Base-by-base conservation (phyloP, 2,797 vertebrate species). In the Salarias fasciatus region DNA sequence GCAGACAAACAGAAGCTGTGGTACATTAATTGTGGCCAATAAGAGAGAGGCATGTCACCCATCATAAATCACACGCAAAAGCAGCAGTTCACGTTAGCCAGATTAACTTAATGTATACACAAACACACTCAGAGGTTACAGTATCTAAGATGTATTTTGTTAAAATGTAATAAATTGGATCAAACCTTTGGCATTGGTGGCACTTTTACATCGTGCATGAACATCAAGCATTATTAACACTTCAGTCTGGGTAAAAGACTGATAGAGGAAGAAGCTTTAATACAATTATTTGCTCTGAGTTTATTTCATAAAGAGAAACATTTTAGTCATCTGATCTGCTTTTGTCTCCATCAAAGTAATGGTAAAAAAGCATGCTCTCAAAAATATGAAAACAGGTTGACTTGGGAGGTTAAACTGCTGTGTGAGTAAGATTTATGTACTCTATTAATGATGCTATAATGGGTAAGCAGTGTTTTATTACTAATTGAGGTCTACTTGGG, bases 41-140 rank as follows among this genome's bases (percentile, higher is more conserved):
- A 57, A 64, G 29, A 49, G 37, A 49, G 49, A 53, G 63, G 45
- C 72, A 71, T 72, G 64, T 57, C 70, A 79, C 69, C 72, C 50
- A 41, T 79, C 58, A 66, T 30, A 57, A 59, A 60, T 74, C 43
- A 59, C 14, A 46, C 47, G 48, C 45, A 63, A 61, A 72, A 60
- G 35, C 33, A 53, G 37, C 62, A n/a, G 50, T 67, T 56, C 31
- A 37, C 63, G 42, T 75, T 50, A 37, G 55, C 49, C 8, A 29
- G 13, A 72, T 59, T 49, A 36, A 44, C 36, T 63, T 49, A 14
- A 72, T 74, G 69, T 63, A 62, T 40, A 64, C 62, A 45, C 28
- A 47, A 56, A 53, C 53, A 68, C 48, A 57, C 31, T 12, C 63
- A 49, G 33, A 46, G 30, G 10, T 61, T 14, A 24, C 9, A 49